phyloP scores from a whole-genome alignment of 2,797 vertebrate genomes.

The Austrolebias charrua region DNA sequence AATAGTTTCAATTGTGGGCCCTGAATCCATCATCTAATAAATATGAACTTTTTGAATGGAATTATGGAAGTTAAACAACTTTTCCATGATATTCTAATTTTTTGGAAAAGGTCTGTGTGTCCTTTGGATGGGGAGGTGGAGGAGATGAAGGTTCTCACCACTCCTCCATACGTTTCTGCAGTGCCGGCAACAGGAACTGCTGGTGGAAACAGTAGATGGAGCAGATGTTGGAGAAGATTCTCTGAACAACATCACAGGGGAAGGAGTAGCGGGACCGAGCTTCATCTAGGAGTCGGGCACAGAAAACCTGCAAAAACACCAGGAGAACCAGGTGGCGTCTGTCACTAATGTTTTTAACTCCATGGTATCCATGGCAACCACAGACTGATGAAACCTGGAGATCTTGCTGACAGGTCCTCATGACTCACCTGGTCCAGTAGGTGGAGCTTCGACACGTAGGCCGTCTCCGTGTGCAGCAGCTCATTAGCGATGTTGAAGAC shows the following conservation, averaged over 20 bases:
- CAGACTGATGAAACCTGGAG: background rate
- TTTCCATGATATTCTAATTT: too few species aligned
- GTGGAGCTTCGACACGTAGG: conserved; percentile 89
- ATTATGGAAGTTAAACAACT: too few species aligned
- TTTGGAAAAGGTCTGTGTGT: too few species aligned
- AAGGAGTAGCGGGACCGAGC: conserved; percentile 85
- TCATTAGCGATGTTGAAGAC: conserved; percentile 92
- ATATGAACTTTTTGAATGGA: too few species aligned
- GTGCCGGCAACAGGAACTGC: conserved; percentile 89
- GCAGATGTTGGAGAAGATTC: conserved; percentile 94
- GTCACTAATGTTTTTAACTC: background rate
- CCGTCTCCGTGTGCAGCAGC: conserved; percentile 88
- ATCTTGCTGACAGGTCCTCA: background rate
- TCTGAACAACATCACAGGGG: conserved; percentile 87
- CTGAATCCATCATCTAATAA: too few species aligned
- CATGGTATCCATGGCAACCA: conserved; percentile 11
- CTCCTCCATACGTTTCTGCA: conserved; percentile 93
- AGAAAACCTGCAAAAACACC: conserved; percentile 81
- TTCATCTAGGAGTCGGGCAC: conserved; percentile 87
- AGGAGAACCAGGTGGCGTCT: background rate
- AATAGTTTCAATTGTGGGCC: too few species aligned
- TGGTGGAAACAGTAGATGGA: conserved; percentile 94
- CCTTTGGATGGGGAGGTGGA: background rate
- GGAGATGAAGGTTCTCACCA: conserved; percentile 77
- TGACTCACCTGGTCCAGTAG: conserved; percentile 86